phyloP scores from a whole-genome alignment of 2,888 invertebrate genomes.

The Pachymerium ferrugineum region DNA sequence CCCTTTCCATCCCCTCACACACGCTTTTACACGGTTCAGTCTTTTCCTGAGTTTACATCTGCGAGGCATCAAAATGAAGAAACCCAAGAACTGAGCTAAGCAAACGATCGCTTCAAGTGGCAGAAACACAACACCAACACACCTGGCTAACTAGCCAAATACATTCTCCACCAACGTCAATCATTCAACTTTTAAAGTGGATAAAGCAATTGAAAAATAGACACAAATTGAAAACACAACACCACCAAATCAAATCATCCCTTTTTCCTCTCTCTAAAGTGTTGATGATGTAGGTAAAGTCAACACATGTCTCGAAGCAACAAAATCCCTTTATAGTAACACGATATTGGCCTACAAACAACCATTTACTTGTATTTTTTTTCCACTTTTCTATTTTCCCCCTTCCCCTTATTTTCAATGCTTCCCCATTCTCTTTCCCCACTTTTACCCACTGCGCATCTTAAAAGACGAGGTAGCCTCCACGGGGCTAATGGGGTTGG shows the following conservation, averaged over 20 bases:
- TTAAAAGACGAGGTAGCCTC: slow-evolving; percentile 3
- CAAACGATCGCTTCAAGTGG: slow-evolving; percentile 1
- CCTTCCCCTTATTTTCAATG: neutral
- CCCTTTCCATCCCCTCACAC: neutral
- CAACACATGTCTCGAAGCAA: neutral
- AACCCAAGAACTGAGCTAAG: neutral
- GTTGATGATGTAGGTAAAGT: neutral
- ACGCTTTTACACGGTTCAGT: neutral
- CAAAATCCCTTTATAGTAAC: slow-evolving; percentile 6
- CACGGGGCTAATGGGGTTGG: slow-evolving; percentile 8
- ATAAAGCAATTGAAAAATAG: neutral
- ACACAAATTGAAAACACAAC: neutral
- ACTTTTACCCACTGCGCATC: neutral
- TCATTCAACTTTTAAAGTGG: neutral
- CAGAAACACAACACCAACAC: slow-evolving; percentile 1
- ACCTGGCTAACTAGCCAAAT: slow-evolving; percentile 3
- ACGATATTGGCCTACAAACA: slow-evolving; percentile 7
- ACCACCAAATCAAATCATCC: neutral
- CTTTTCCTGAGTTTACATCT: slow-evolving; percentile 1
- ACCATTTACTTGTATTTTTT: slow-evolving; percentile 21
- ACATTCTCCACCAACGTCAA: neutral
- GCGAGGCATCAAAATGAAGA: neutral
- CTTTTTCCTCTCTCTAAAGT: neutral
- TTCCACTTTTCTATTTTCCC: neutral
- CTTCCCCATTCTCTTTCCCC: neutral